Evolutionary conservation across 2,113 vertebrate species (phyloP), one percentile per base, ranked within the genome.

Genomic region (Eudorcas thomsonii): DNA sequence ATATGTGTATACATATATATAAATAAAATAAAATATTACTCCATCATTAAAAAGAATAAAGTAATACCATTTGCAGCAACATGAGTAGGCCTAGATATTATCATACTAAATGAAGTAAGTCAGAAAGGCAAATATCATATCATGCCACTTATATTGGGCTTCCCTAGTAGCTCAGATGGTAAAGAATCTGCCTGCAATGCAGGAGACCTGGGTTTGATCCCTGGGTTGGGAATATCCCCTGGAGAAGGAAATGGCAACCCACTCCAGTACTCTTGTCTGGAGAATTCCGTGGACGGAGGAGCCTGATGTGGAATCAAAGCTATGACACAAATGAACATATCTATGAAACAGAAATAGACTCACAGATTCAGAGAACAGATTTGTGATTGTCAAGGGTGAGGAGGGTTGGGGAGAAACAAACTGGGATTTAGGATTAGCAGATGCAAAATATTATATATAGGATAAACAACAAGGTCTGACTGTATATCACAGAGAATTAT

Each of bases 1-100:
- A 5, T 45, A 13, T 28, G 0, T 48, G 48, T 50, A 2, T 50
- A 10, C 13, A 10, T 13, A 8, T 16, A 16, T 13, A 71, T 25
- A 39, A 25, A 74, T 43, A 74, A 7, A 80, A 11, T 80, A 30
- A 6, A 50, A 50, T 81, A 50, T 81, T 81, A 19, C 78, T 81
- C 9, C 28, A 30, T 11, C 45, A 50, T 45, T 45, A 81, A 50
- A 81, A 81, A 81, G 2, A 81, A 11, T 81, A 30, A 81, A 81
- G 28, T 33, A 50, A 81, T 50, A 30, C 26, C 45, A 80, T 80
- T 50, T 30, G 14, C 9, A 30, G 26, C 28, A 50, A 81, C 28
- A 50, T 21, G 78, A 48, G 4, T 19, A 48, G 28, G 17, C 16
- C 45, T 81, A 12, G 28, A 33, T 48, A 33, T 81, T 81, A 50